Base-by-base conservation (phyloP, 2,797 vertebrate species). In the Oreortyx pictus region DNA sequence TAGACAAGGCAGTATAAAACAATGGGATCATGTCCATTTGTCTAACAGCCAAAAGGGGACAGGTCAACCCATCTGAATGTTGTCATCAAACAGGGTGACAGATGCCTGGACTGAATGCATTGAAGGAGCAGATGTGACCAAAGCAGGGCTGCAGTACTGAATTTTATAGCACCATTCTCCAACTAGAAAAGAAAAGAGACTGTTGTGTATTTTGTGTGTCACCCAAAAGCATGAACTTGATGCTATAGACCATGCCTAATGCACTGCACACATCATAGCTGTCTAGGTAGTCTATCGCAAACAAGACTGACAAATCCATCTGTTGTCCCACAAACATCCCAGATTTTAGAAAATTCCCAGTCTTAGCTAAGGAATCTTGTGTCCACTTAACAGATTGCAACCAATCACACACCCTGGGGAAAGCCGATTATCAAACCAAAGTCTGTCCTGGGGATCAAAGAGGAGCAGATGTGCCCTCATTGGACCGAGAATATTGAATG, bases 361-460 rank as follows among this genome's bases (percentile, higher is more conserved):
- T 11, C 19, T 60, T 57, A 61, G 56, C 60, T 77, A 84, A 73
- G 59, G 39, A 46, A 59, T 49, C n/a, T 39, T 5, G 16, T 57
- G 82, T 76, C 89, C 92, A 79, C 8, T 41, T 5, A 52, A 18
- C n/a, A 90, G 46, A 59, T 13, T 71, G 83, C 68, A 78, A 46
- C 2, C 49, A 44, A 57, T 25, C 41, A n/a, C 5, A 0, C 6
- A 44, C 2, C 49, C 35, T 47, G 46, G 75, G 65, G 83, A 88
- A 68, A 47, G 57, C 57, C 80, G 41, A 64, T 61, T 43, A 3
- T 31, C 75, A 46, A 75, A 82, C n/a, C 81, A 77, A 77, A 94
- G 52, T n/a, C 23, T 84, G 66, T 50, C 50, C 67, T 23, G 10
- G 7, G 72, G 54, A 94, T 96, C 93, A 96, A 88, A 96, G 92